These are phyloP conservation scores for Bambusicola thoracicus DNA, from an alignment of 2,113 vertebrate genomes.

Conservation along the genomic window DNA sequence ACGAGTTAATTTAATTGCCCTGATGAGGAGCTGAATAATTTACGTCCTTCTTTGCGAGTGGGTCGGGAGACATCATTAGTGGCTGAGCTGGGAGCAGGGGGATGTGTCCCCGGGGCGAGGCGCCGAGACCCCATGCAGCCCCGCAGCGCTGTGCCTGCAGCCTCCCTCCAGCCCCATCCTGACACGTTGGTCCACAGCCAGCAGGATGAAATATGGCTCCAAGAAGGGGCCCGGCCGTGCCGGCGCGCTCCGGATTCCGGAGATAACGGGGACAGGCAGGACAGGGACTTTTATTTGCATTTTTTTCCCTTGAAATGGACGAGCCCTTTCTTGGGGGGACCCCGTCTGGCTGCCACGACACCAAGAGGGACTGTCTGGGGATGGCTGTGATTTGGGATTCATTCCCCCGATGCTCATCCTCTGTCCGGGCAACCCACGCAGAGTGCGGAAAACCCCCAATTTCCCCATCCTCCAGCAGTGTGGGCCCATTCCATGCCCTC, in stretches of 20 bases:
- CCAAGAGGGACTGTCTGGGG: background rate
- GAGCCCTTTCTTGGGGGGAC: background rate
- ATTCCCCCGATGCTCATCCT: background rate
- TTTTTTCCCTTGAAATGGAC: background rate
- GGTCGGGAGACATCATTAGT: slow-evolving; percentile 47
- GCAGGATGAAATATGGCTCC: background rate
- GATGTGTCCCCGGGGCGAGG: background rate
- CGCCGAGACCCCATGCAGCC: background rate
- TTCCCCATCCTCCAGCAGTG: background rate
- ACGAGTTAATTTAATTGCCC: slow-evolving; percentile 69
- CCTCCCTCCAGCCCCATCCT: background rate
- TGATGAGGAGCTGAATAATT: slow-evolving; percentile 74
- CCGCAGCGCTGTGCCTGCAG: too few species aligned
- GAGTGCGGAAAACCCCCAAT: background rate
- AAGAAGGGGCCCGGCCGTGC: background rate
- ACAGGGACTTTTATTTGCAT: background rate
- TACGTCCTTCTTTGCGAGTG: background rate
- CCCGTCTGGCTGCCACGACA: background rate
- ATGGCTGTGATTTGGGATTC: background rate
- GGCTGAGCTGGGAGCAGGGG: background rate
- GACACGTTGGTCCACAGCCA: background rate
- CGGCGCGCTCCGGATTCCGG: background rate
- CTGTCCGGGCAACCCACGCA: too few species aligned
- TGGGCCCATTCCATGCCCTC: background rate
- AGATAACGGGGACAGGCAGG: background rate